phyloP scores from a whole-genome alignment of 2,797 vertebrate species.

The Rousettus madagascariensis region DNA sequence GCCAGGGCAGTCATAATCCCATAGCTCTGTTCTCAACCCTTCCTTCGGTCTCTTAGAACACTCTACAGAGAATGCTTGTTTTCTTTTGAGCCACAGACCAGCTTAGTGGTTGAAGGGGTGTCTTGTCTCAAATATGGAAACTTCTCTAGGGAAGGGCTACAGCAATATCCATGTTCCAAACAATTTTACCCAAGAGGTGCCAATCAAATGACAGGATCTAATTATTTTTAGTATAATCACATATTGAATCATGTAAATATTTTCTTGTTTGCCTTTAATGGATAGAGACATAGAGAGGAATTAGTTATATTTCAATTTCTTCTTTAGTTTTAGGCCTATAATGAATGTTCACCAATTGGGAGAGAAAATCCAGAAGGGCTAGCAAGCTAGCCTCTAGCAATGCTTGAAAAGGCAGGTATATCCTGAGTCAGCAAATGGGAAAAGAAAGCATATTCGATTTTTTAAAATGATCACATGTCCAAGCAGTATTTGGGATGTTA shows the following conservation, averaged over 20 bases:
- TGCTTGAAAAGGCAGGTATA: slow-evolving; percentile 34
- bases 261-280: slow-evolving; percentile 4
- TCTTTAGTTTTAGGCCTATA: slow-evolving; percentile 10
- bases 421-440: slow-evolving; percentile 21
- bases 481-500: slow-evolving; percentile 5
- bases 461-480: neutral
- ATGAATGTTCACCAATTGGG: neutral
- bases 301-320: slow-evolving; percentile 49
- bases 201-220: neutral
- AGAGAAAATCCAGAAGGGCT: slow-evolving; percentile 43
- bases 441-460: neutral
- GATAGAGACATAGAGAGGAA: neutral
- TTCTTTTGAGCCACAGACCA: neutral
- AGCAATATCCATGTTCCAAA: neutral
- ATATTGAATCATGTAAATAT: slow-evolving; percentile 25
- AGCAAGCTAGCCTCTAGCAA: neutral
- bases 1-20: neutral
- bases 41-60: neutral
- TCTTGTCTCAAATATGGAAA: neutral
- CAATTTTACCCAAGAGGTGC: neutral
- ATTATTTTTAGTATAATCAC: slow-evolving; percentile 32
- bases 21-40: neutral
- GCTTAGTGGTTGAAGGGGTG: neutral
- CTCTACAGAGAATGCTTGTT: neutral
- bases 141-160: neutral